Percentiles rank a stretch among this genome's conserved stretches.
Evolutionary conservation across 2,888 invertebrate genomes (phyloP).

Genomic region (Ichneumon xanthorius): DNA sequence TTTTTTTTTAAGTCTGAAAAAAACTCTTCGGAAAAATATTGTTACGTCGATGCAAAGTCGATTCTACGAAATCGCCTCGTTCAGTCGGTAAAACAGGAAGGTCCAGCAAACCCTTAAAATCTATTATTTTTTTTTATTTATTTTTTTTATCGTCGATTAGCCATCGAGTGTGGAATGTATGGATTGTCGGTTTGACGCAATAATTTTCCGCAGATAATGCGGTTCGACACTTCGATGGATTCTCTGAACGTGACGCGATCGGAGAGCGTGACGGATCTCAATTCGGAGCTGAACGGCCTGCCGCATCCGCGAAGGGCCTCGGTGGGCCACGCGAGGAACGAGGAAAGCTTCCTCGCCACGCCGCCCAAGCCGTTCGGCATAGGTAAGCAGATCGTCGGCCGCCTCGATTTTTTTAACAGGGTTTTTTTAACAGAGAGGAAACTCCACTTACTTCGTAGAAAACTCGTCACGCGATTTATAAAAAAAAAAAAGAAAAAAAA

Average conservation of each 20-base stretch:
- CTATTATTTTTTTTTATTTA: not conserved
- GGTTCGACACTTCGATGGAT: conserved; percentile 92
- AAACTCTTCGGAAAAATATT: too few species aligned
- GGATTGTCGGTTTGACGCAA: not conserved
- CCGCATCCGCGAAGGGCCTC: conserved; percentile 80
- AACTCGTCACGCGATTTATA: too few species aligned
- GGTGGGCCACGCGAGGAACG: conserved; percentile 80
- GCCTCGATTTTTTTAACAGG: conserved; percentile 79
- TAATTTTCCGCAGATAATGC: conserved; percentile 88
- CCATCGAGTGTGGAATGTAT: not conserved
- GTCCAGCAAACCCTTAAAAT: too few species aligned
- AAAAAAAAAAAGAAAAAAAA: too few species aligned
- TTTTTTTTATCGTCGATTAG: not conserved
- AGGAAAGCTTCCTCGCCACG: conserved; percentile 84
- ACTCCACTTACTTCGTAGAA: too few species aligned
- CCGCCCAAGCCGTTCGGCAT: conserved; percentile 93
- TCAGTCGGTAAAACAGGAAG: too few species aligned
- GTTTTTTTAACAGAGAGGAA: not conserved
- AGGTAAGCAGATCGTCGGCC: conserved; percentile 88
- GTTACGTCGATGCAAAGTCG: too few species aligned
- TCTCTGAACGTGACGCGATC: conserved; percentile 92
- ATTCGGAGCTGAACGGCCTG: conserved; percentile 87
- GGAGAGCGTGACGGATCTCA: conserved; percentile 94
- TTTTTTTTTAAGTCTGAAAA: not conserved
- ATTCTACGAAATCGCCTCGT: too few species aligned